phyloP scores from a whole-genome alignment of 2,113 vertebrate species.

The Opisthocomus hoazin region DNA sequence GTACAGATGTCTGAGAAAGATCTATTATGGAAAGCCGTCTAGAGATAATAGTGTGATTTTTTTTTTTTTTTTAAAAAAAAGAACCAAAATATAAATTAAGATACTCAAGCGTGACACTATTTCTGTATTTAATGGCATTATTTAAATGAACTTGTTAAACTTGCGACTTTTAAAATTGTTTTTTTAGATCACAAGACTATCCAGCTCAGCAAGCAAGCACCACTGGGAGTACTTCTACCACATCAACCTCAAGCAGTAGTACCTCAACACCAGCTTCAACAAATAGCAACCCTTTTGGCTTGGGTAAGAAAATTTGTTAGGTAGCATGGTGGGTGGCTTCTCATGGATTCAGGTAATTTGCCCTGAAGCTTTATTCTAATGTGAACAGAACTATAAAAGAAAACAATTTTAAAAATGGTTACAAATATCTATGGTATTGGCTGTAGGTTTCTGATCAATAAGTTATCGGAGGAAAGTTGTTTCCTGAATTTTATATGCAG shows the following conservation, averaged over 20 bases:
- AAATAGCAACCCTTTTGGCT: conserved; percentile 72
- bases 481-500: not conserved
- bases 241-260: conserved; percentile 69
- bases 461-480: not conserved
- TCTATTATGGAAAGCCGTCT: not conserved
- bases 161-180: not conserved
- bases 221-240: conserved; percentile 60
- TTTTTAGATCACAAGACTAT: conserved; percentile 73
- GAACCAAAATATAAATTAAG: not conserved
- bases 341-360: not conserved
- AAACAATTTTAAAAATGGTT: not conserved
- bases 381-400: not conserved
- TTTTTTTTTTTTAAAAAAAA: not conserved
- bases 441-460: not conserved
- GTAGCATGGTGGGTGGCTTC: not conserved
- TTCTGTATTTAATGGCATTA: not conserved
- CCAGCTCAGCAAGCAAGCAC: conserved; percentile 67
- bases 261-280: conserved; percentile 69
- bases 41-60: not conserved
- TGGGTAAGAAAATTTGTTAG: conserved; percentile 70
- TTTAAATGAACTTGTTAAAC: not conserved
- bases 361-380: not conserved
- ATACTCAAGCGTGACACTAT: not conserved
- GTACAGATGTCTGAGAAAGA: not conserved
- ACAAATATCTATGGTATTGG: not conserved